Evolutionary conservation across 2,888 invertebrate species (phyloP).

Genomic region (Diachrysia chrysitis): DNA sequence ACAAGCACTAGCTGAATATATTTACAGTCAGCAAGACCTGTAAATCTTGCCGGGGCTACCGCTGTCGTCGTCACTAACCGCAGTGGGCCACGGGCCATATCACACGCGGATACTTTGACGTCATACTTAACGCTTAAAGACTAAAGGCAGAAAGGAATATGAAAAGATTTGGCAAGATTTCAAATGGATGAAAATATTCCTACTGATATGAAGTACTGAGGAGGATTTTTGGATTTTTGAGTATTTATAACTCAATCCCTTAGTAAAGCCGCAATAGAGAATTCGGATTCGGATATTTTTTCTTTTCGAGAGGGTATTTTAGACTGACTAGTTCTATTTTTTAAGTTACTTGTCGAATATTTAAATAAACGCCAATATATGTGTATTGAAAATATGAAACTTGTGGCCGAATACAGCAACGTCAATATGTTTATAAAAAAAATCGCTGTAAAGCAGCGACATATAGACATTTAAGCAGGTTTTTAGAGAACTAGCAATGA

Average conservation of each 20-base stretch:
- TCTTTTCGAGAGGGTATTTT: no score
- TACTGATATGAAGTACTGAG: background rate
- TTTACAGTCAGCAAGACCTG: conserved; percentile 67
- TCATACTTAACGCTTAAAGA: background rate
- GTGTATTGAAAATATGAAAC: no score
- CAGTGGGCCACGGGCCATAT: conserved; percentile 50
- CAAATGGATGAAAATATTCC: background rate
- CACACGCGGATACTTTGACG: conserved; percentile 29
- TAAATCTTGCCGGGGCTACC: conserved; percentile 63
- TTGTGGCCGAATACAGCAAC: no score
- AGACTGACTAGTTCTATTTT: no score
- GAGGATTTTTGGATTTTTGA: background rate
- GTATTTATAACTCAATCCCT: background rate
- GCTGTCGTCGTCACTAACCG: conserved; percentile 67
- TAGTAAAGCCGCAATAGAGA: no score
- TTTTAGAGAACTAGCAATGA: no score
- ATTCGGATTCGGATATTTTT: no score
- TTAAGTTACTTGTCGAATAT: no score
- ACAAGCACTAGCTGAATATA: conserved; percentile 59
- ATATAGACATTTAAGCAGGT: no score
- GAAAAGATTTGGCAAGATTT: background rate
- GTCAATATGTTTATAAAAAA: no score
- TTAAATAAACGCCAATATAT: no score
- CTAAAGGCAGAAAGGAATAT: background rate
- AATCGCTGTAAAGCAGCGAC: no score